Base-by-base conservation (phyloP, 64 coral and sea anemone genomes). In the Dendrophyllia cribrosa region DNA sequence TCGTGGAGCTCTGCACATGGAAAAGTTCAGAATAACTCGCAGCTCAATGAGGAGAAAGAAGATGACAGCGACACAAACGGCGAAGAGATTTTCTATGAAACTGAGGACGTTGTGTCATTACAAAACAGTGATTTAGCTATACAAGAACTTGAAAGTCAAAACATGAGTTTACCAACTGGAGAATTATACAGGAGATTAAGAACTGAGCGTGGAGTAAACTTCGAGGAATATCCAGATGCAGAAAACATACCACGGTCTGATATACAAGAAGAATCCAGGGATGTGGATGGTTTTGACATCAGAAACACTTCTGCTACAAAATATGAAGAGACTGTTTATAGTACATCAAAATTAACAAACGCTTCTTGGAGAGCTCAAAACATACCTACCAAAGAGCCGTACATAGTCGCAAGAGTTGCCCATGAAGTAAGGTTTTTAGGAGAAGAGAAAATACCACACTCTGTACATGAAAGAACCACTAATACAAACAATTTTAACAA, bases 51-150 rank as follows among this genome's bases (percentile, higher is more conserved):
- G 44, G 80, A 49, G 43, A 84, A 63, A 68, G 20, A 3, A 11
- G 20, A 68, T 5, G 80, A 84, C 34, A 84, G 80, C 19, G 60
- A 67, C 16, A 12, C 7, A 23, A 23, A 68, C n/a, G 20, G 5
- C 5, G 80, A 84, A 20, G 80, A 84, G 45, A 67, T 15, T 51
- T 84, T 84, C 20, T 84, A 51, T 51, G 80, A 84, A 24, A 84
- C 80, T 67, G 43, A 7, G 16, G 58, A 60, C 34, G 19, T 5
- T 45, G 13, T 20, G 17, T 63, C 56, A 24, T 59, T 53, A 59
- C 56, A 56, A 34, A 59, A 59, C 12, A 9, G 24, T 43, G 77
- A 59, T 43, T 15, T 24, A 7, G 8, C 15, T 84, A 15, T 51
- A 6, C 44, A 14, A 47, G 19, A 83, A 19, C 34, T 84, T 48